Conservation (phyloP, 2,888 invertebrate species). For the Ditylenchus weischeri region DNA sequence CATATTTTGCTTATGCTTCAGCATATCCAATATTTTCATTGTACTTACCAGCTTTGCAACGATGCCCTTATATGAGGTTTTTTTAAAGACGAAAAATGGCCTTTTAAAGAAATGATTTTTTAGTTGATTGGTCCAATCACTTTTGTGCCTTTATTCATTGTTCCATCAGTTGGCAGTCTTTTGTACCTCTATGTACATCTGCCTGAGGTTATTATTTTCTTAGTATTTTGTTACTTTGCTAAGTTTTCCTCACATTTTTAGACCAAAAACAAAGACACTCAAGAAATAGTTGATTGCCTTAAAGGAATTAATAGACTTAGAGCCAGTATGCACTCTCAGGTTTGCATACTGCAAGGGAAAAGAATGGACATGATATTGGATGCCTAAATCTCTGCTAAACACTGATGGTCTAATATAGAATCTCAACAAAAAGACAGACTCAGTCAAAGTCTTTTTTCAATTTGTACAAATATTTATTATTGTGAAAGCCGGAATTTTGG, state of each 20-base stretch:
- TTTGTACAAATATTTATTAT: too few relatives aligned
- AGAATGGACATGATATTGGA: too few relatives aligned
- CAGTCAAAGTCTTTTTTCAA: too few relatives aligned
- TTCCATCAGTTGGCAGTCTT: constrained; percentile 42
- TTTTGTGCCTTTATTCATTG: constrained; percentile 46
- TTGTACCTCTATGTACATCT: constrained; percentile 30
- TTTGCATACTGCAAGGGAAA: not conserved
- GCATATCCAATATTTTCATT: constrained; percentile 44
- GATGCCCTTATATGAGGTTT: constrained; percentile 43
- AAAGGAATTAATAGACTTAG: constrained; percentile 1
- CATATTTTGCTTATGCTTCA: constrained; percentile 49
- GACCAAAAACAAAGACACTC: constrained; percentile 30
- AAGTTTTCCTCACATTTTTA: not conserved
- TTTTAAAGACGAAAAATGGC: too few relatives aligned
- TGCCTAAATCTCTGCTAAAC: too few relatives aligned
- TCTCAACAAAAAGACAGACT: too few relatives aligned
- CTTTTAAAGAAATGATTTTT: constrained; percentile 8
- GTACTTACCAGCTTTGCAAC: constrained; percentile 48
- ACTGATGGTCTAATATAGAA: too few relatives aligned
- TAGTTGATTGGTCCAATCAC: constrained; percentile 44
- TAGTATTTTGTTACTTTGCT: not conserved
- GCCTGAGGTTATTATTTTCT: constrained; percentile 27
- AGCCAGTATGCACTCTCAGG: not conserved
- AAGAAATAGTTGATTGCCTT: constrained; percentile 27
- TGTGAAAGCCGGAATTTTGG: too few relatives aligned